Base-by-base conservation (phyloP, 2,797 vertebrate species). In the Microctenopoma stevenorrisi region DNA sequence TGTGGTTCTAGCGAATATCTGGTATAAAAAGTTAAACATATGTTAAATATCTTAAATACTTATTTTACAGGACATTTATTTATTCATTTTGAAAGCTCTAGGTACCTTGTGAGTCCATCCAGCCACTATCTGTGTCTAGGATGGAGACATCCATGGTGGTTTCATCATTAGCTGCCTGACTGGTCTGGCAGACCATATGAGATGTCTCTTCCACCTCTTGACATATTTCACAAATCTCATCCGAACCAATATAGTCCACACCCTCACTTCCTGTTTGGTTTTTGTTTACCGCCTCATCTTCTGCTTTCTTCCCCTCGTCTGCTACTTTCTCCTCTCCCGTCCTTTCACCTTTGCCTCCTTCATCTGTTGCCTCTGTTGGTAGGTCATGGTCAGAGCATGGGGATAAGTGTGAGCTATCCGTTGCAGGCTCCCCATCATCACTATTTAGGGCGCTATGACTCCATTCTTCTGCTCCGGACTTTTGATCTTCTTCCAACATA, bases 31-130 rank as follows among this genome's bases (percentile, higher is more conserved):
- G 33, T 60, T 48, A 28, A 7, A 57, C 35, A 56, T 16, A 44
- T 11, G 60, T 25, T 33, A 37, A 26, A 72, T 50, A 30, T 12
- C 22, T 60, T 37, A 55, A 74, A 75, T 15, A 51, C 15, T 38
- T 44, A 52, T 57, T 70, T 61, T 38, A 55, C 18, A 67, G 62
- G 15, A 30, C 7, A 70, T 65, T 64, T 18, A 63, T 57, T 56
- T 35, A 40, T 63, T 68, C 12, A 63, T 71, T 83, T 50, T 76
- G 61, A 56, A 74, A 86, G 64, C 56, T 72, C 86, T 82, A 82
- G 94, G 94, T 96, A 98, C 96, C 96, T 97, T 97, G 96, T 84
- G 95, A 95, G 81, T 97, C 95, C 88, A 96, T 94, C 96, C 96
- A 97, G 91, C 95, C 95, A 94, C 96, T 97, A 94, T 97, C 96